Base-by-base conservation (phyloP, 1,140 invertebrate species). In the Muscidifurax raptorellus region DNA sequence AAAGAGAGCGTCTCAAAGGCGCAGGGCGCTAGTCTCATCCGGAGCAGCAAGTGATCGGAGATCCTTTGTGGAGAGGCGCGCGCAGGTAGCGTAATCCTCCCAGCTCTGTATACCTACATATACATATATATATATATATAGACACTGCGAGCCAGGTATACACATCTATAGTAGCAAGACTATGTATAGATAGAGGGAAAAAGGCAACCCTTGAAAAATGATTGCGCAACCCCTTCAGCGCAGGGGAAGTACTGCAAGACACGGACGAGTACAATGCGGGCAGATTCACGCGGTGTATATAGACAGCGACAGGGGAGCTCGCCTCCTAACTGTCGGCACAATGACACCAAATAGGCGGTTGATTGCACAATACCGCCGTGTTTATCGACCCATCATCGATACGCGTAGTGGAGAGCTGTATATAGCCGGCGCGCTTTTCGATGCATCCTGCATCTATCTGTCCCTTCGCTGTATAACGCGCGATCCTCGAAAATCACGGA, bases 321-420 rank as follows among this genome's bases (percentile, higher is more conserved):
- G 13, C 87, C 86, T 89, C 86, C 82, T 78, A 90, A 89, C 87
- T 89, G 86, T 88, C 88, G 88, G 87, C 84, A 90, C 90, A 91
- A 91, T 91, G 90, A 91, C 90, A 91, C 90, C 90, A 91, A 91
- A 91, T 91, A 91, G 89, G 89, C 90, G 90, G 90, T 90, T 91
- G 90, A 91, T 90, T 91, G 90, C 90, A 91, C 90, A 91, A 91
- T 91, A 90, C 89, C 87, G 69, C 79, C 87, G 88, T 91, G 90
- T 90, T 90, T 91, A 91, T 91, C 90, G 90, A 90, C 86, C 89
- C 90, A 90, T 90, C 90, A 90, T 90, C 90, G 89, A 90, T 90
- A 89, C 86, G 72, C 87, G 86, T 36, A n/a, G n/a, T n/a, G 75
- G 79, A 82, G 72, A 59, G 40, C 27, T 22, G 27, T 15, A 32